These are phyloP conservation scores for Cryptomyrus ogoouensis DNA, from an alignment of 2,113 vertebrate species.

Conservation along the genomic window DNA sequence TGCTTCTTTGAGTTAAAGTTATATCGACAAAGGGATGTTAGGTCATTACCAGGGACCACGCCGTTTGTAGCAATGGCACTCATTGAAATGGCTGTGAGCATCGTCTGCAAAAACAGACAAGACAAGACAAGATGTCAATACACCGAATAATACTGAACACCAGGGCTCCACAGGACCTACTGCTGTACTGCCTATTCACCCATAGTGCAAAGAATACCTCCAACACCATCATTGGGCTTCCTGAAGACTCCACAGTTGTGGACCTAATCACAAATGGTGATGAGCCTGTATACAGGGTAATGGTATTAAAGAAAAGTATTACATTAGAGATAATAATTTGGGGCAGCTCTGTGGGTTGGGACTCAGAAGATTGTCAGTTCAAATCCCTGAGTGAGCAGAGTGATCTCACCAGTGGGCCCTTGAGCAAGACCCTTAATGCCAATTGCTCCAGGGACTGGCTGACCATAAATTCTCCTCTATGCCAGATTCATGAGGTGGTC, in stretches of 20 bases:
- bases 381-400: neutral
- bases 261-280: neutral
- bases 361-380: neutral
- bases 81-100: conserved; percentile 96
- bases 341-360: neutral
- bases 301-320: neutral
- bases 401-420: neutral
- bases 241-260: neutral
- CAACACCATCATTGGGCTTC: neutral
- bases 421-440: neutral
- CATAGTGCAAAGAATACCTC: neutral
- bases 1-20: neutral
- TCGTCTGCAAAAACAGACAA: conserved; percentile 67
- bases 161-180: too few relatives aligned
- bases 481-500: neutral
- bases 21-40: neutral
- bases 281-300: neutral
- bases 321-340: neutral
- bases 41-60: conserved; percentile 80
- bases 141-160: neutral
- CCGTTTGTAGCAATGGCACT: conserved; percentile 93
- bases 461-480: neutral
- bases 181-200: neutral
- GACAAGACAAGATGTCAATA: neutral
- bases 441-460: neutral